Percentiles rank a stretch among this genome's conserved stretches.
Conservation (phyloP, 2,113 vertebrate species). For the Corynorhinus townsendii region DNA sequence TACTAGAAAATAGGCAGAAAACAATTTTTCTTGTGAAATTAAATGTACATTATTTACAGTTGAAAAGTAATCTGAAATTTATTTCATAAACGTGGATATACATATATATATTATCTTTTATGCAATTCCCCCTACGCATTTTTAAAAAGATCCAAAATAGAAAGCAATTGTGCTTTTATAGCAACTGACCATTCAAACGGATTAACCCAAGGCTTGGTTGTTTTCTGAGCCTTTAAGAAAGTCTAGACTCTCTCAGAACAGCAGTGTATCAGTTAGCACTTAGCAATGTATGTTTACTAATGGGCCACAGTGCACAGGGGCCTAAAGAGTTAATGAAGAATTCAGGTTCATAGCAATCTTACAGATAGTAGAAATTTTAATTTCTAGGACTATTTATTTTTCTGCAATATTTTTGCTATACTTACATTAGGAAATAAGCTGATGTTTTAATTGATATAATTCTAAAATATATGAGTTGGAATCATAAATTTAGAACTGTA, state of each 20-base stretch:
- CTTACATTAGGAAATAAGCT: conserved; percentile 46
- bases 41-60: conserved; percentile 89
- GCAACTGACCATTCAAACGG: conserved; percentile 52
- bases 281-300: not conserved
- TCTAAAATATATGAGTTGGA: conserved; percentile 29
- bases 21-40: conserved; percentile 77
- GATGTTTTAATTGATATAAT: conserved; percentile 21
- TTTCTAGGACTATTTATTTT: conserved; percentile 17
- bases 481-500: conserved; percentile 45
- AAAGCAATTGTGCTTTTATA: conserved; percentile 74
- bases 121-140: conserved; percentile 66
- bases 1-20: conserved; percentile 81
- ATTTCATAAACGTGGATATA: conserved; percentile 75
- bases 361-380: not conserved
- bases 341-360: conserved; percentile 22
- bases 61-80: conserved; percentile 76
- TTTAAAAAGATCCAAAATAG: conserved; percentile 77
- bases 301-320: not conserved
- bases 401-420: conserved; percentile 35
- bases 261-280: conserved; percentile 30
- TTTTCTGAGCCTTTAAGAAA: conserved; percentile 35
- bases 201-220: conserved; percentile 19
- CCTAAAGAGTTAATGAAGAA: conserved; percentile 36
- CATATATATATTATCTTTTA: conserved; percentile 68
- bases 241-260: conserved; percentile 33